Base-by-base conservation (phyloP, 2,113 vertebrate species). In the Calyptommatus sinebrachiatus region DNA sequence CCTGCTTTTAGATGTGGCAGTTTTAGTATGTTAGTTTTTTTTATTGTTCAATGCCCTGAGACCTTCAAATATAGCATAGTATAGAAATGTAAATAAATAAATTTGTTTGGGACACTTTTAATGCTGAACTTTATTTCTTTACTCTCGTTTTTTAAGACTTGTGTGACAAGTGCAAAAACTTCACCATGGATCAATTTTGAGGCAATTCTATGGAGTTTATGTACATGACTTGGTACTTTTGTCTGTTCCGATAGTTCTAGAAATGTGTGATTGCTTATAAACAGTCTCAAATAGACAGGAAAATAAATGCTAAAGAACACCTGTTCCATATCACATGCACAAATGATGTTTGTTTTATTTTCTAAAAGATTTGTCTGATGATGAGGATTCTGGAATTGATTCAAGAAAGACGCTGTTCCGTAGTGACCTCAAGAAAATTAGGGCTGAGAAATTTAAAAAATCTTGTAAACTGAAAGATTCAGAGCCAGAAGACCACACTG, bases 331-430 rank as follows among this genome's bases (percentile, higher is more conserved):
- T 18, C 53, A 18, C 14, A 57, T 50, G 53, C 53, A 16, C 16
- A 57, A 18, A 12, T 46, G 20, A 28, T 20, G 10, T 48, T 29
- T 26, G 41, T 46, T 81, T 41, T 28, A 20, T 28, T 26, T 78
- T 67, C 24, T 62, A 87, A 83, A 63, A 41, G 4, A 41, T 7
- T 45, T 29, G 26, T 85, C 80, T 4, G 78, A 82, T 26, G 66
- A 73, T 22, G 78, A 83, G 48, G 85, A 87, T 83, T 87, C 83
- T 70, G 85, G 66, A 28, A 89, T 86, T 63, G 83, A 89, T 66
- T 77, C 78, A 5, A 77, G 66, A 73, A 77, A 81, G 41, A 12
- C 9, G 1, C 62, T 5, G 14, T 12, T 5, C 21, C 11, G 1
- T 14, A 0, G 8, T 26, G 16, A 7, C 35, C 62, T 10, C n/a